Evolutionary conservation across 1,140 invertebrate genomes (phyloP), one percentile per base, ranked within the genome.

Genomic region (Steinernema khuongi): DNA sequence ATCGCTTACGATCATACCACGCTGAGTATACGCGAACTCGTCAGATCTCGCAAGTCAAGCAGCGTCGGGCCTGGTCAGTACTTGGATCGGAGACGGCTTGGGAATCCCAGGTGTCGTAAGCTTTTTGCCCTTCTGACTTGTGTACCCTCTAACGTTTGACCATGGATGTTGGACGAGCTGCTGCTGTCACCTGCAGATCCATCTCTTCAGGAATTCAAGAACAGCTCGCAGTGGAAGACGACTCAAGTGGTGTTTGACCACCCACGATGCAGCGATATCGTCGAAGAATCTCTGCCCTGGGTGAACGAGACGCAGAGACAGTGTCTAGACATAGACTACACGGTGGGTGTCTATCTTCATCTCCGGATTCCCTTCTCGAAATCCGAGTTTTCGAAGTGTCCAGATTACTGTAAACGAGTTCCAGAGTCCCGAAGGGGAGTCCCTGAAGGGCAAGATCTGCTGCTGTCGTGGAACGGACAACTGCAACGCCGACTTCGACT

Each of bases 401-500:
- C n/a, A 60, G 4, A 11, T 7, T 4, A 11, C 50, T 22, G 11
- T 26, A 60, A 60, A 7, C 50, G 2, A 14, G 11, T 60, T 60
- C 26, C 22, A 60, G 50, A 22, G 50, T 26, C 11, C 11, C 4
- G 26, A 26, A 14, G 50, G 19, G 2, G 22, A 11, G 22, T n/a
- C 14, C 14, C 50, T 60, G 50, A 60, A 60, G 50, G 50, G 14
- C 14, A 60, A 60, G 50, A 60, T 60, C 14, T 60, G 50, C 50
- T 60, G 50, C 50, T 60, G 50, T 26, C 50, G 50, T 7, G 50
- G 50, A 17, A 11, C 14, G 7, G 50, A 60, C 50, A 60, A 60
- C 50, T 60, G 50, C 50, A 60, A 60, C 50, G 50, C 50, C 11
- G 50, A 60, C 11, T 60, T 60, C 50, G 26, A 60, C 14, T 60